These are phyloP conservation scores for Chymomyza costata DNA, from an alignment of 1,140 invertebrate genomes.

Conservation along the genomic window DNA sequence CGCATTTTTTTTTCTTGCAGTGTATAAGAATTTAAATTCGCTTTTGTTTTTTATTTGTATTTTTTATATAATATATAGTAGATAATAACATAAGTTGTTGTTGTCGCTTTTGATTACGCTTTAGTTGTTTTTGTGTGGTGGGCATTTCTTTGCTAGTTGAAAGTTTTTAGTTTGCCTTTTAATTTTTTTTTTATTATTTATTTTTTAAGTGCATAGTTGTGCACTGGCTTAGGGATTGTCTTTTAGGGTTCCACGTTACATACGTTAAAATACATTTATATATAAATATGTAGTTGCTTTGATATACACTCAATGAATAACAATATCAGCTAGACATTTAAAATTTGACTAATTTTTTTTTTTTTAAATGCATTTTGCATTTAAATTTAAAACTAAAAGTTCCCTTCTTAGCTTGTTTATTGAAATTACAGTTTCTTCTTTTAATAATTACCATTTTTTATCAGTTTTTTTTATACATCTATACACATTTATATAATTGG, in stretches of 20 bases:
- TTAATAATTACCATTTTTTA: slow-evolving; percentile 60
- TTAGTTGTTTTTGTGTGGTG: slow-evolving; percentile 10
- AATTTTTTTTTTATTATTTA: slow-evolving; percentile 26
- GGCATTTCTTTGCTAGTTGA: slow-evolving; percentile 40
- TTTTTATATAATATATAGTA: too few species aligned
- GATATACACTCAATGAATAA: slow-evolving; percentile 11
- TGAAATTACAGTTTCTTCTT: slow-evolving; percentile 75
- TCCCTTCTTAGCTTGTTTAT: slow-evolving; percentile 53
- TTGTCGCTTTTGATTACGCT: too few species aligned
- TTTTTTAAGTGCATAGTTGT: slow-evolving; percentile 40
- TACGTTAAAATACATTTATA: slow-evolving; percentile 67
- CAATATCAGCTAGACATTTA: slow-evolving; percentile 25
- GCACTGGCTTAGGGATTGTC: slow-evolving; percentile 69
- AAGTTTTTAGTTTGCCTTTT: slow-evolving; percentile 30
- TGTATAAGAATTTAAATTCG: slow-evolving; percentile 57
- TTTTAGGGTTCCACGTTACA: slow-evolving; percentile 51
- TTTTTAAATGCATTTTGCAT: slow-evolving; percentile 14
- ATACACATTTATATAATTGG: slow-evolving; percentile 59
- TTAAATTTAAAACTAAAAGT: slow-evolving; percentile 44
- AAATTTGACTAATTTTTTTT: slow-evolving; percentile 52
- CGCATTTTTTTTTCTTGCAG: slow-evolving; percentile 45
- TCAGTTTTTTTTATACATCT: slow-evolving; percentile 53
- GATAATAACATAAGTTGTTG: too few species aligned
- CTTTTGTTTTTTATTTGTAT: slow-evolving; percentile 31
- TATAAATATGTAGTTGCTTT: slow-evolving; percentile 56